Base-by-base conservation (phyloP, 2,888 invertebrate species). In the Agrilus cyanescens region DNA sequence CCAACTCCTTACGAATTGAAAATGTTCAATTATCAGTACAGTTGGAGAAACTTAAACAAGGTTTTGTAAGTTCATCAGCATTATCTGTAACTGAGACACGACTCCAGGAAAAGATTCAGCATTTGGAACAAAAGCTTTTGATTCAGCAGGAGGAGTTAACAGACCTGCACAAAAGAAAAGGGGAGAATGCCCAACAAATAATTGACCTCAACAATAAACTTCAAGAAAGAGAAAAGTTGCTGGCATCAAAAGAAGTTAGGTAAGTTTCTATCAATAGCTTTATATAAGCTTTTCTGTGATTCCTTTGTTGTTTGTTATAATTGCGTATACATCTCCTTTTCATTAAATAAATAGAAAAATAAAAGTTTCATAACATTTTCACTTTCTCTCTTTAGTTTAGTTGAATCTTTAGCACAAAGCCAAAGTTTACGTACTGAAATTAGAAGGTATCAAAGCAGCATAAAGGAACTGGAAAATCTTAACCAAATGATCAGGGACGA, bases 401-500 rank as follows among this genome's bases (percentile, higher is more conserved):
- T 75, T 55, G 85, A 86, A 60, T 76, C 75, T 58, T 69, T 75
- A 49, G 75, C 77, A 39, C 65, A 75, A 49, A 84, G 80, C 64
- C 73, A 71, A 38, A 78, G 76, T 37, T 66, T 87, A 37, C 72
- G 80, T 51, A 78, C 80, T 33, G 86, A 88, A 67, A 79, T 86
- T 40, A 74, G 78, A 56, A 75, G 82, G 73, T 76, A 82, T 53
- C 76, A 78, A 59, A 76, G 73, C 45, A 83, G 76, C 57, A 78
- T 85, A 65, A 73, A 74, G 45, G 86, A 88, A 61, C 64, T 90
- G 39, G 83, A 90, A 67, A 79, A 80, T 50, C 70, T 89, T 10
- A 93, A 91, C 68, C 87, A 93, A 70, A 80, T 89, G 53, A 66
- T 96, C 43, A 76, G 85, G 57, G 96, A 97, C 68, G 96, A 97